These are phyloP conservation scores for Leucopsar rothschildi DNA, from an alignment of 2,113 vertebrate species.

Conservation along the genomic window DNA sequence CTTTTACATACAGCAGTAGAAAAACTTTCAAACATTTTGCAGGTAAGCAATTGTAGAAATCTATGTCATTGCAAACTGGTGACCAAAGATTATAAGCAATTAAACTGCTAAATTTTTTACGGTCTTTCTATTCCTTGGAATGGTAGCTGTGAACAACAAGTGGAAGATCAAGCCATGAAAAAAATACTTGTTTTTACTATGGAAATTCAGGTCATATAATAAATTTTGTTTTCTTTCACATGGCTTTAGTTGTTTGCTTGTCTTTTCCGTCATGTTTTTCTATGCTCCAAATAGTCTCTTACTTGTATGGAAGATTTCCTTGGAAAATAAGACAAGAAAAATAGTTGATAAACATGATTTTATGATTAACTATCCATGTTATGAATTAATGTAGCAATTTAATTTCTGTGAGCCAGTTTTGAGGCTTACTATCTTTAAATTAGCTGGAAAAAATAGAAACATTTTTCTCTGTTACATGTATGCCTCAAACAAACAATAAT, in stretches of 20 bases:
- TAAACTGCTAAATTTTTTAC: fast-evolving
- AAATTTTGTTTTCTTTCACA: neutral
- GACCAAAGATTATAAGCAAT: neutral
- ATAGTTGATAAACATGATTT: neutral
- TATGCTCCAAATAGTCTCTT: neutral
- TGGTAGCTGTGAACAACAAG: neutral
- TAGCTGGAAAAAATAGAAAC: neutral
- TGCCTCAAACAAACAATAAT: neutral
- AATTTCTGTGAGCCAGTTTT: neutral
- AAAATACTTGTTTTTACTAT: neutral
- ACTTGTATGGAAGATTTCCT: neutral
- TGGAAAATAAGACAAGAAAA: neutral
- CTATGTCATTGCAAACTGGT: neutral
- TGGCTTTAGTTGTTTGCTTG: neutral
- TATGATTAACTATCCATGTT: neutral
- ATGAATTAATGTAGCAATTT: neutral
- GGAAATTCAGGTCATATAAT: neutral
- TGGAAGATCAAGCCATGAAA: neutral
- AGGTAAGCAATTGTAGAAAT: constrained; percentile 63
- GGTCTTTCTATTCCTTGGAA: neutral
- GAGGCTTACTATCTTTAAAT: neutral
- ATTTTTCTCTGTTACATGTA: neutral
- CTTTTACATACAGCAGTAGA: constrained; percentile 83
- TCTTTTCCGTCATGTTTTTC: neutral
- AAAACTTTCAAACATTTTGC: constrained; percentile 85